phyloP scores from a whole-genome alignment of 2,797 vertebrate genomes.

The Gymnothorax reevesii region DNA sequence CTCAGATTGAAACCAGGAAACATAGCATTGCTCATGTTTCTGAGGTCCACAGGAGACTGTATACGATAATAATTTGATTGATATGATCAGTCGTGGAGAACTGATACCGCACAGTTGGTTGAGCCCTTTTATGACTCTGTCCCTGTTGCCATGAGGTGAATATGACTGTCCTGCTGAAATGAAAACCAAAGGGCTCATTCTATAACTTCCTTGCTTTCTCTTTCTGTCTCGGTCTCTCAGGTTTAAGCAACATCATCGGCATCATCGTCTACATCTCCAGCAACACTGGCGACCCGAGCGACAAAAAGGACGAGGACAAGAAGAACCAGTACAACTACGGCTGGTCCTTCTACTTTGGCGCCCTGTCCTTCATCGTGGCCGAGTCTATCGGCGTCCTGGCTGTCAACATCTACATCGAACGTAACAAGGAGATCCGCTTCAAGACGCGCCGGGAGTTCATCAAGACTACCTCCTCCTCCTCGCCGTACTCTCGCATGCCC shows the following conservation, averaged over 20 bases:
- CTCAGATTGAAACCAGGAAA: neutral
- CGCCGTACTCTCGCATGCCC: constrained; percentile 89
- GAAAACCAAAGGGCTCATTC: neutral
- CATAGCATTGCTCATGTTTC: neutral
- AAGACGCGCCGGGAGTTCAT: constrained; percentile 82
- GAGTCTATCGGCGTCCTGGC: constrained; percentile 92
- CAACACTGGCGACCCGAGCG: constrained; percentile 91
- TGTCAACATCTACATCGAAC: constrained; percentile 96
- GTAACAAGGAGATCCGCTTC: constrained; percentile 88
- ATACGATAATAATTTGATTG: neutral
- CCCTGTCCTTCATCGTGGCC: constrained; percentile 93
- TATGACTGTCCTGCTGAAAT: neutral
- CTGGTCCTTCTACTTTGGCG: constrained; percentile 97
- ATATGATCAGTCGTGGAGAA: constrained; percentile 1
- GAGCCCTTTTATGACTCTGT: neutral
- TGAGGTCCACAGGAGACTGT: neutral
- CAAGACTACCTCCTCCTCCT: constrained; percentile 80
- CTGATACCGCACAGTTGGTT: neutral
- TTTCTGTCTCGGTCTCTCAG: constrained; percentile 57
- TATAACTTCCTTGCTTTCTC: neutral
- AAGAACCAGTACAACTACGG: constrained; percentile 94
- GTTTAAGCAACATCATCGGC: constrained; percentile 96
- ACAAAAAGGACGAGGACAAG: constrained; percentile 94
- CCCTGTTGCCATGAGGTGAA: neutral
- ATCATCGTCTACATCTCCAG: constrained; percentile 99